Evolutionary conservation across 2,797 vertebrate genomes (phyloP).

Genomic region (Lerista edwardsae): DNA sequence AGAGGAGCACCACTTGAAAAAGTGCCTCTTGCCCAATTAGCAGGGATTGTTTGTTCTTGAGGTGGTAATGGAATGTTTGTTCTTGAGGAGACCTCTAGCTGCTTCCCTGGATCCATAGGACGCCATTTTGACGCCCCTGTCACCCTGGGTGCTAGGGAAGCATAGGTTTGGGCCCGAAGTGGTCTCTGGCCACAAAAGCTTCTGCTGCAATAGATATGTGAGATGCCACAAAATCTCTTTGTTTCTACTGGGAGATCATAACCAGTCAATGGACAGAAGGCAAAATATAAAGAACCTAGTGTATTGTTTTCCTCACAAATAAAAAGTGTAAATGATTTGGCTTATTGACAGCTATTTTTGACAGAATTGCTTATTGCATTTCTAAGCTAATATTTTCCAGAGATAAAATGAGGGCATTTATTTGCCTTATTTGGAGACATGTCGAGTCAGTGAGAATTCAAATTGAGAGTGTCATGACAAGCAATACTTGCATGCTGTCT

Average conservation of each 20-base stretch:
- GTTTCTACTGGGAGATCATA: background rate
- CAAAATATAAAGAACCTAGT: background rate
- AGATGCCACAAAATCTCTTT: background rate
- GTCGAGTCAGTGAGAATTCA: constrained; percentile 52
- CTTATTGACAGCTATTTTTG: constrained; percentile 20
- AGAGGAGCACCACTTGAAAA: no score
- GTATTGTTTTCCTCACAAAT: background rate
- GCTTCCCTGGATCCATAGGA: no score
- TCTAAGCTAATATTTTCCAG: constrained; percentile 39
- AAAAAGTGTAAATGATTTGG: constrained; percentile 8
- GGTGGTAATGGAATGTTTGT: no score
- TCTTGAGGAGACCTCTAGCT: no score
- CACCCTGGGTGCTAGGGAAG: no score
- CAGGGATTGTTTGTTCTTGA: no score
- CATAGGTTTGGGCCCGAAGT: no score
- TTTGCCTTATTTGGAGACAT: constrained; percentile 54
- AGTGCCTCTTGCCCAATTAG: no score
- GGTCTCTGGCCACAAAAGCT: background rate
- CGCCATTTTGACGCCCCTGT: no score
- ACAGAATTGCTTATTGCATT: no score
- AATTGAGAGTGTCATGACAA: constrained; percentile 54
- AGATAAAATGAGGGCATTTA: constrained; percentile 46
- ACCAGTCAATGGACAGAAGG: background rate
- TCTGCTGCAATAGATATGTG: background rate
- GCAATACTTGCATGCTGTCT: constrained; percentile 50